Evolutionary conservation across 64 coral and sea anemone species (phyloP), one percentile per base, ranked within the genome.

Genomic region (Cladopsammia gracilis): DNA sequence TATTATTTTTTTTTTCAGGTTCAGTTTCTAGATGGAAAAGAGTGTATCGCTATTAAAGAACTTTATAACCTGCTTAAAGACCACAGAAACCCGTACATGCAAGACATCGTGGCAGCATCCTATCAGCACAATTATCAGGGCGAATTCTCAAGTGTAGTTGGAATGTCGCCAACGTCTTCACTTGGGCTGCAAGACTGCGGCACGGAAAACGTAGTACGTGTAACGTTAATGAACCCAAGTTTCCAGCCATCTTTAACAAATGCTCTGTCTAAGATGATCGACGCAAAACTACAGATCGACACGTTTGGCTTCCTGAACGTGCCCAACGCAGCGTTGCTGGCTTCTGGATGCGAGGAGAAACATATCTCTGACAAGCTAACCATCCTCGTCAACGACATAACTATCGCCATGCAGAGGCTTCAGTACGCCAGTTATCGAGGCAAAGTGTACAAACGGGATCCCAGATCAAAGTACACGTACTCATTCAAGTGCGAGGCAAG

Each of bases 61-160:
- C 83, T 86, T 14, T 86, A 86, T 20, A 86, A 53, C 53, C 26
- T 86, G 1, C 23, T 86, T 2, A 86, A 86, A 86, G 83, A 86
- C 47, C 83, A 86, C 49, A 86, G 71, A 15, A 86, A 86, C 48
- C 43, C 20, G 15, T 83, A 62, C 44, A 71, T 86, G 83, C 10
- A 71, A 56, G 83, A 86, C 18, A 47, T 86, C 10, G 65, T 72
- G 3, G 25, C 34, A 10, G 66, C 51, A 23, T 86, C 65, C 2
- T 86, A 86, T 14, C 46, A 71, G 14, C 83, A 71, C 13, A 46
- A 34, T 49, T 86, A 86, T 48, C 9, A 14, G 22, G 46, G 48
- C 13, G 58, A 86, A 71, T 61, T 60, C 51, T 13, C 25, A 19
- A 52, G 66, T 11, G 23, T 86, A 7, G 22, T 71, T 14, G 83